Evolutionary conservation across 2,113 vertebrate genomes (phyloP).

Genomic region (Psephotus haematonotus): DNA sequence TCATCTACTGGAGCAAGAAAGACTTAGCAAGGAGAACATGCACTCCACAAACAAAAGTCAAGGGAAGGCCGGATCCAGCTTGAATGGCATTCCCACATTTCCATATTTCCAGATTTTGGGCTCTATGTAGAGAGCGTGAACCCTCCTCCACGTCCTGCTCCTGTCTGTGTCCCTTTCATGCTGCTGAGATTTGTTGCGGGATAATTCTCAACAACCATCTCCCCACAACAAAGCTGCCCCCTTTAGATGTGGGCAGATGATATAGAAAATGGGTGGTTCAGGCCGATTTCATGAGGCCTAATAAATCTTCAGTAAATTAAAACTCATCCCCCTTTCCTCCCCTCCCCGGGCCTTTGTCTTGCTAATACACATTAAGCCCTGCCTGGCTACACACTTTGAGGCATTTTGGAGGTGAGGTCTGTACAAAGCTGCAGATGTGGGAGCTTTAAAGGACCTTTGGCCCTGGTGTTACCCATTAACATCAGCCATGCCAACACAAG

Average conservation of each 20-base stretch:
- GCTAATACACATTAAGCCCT: conserved; percentile 81
- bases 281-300: conserved; percentile 80
- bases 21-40: neutral
- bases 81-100: neutral
- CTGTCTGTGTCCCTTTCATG: conserved; percentile 22
- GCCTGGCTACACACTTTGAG: conserved; percentile 84
- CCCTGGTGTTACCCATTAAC: conserved; percentile 72
- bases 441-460: conserved; percentile 75
- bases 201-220: conserved; percentile 76
- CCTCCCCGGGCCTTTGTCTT: conserved; percentile 75
- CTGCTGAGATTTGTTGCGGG: conserved; percentile 73
- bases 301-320: conserved; percentile 87
- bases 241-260: conserved; percentile 76
- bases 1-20: neutral
- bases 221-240: conserved; percentile 66
- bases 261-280: conserved; percentile 78
- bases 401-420: conserved; percentile 73
- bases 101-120: conserved; percentile 62
- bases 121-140: conserved; percentile 1
- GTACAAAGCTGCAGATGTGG: conserved; percentile 83
- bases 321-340: conserved; percentile 74
- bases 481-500: conserved; percentile 62
- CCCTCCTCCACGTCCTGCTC: conserved; percentile 36
- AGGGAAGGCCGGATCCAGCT: neutral
- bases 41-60: conserved; percentile 1